These are phyloP conservation scores for Hexactinellida sp. DNA, from an alignment of 37 sponge, comb jelly and placozoan genomes.

Conservation along the genomic window DNA sequence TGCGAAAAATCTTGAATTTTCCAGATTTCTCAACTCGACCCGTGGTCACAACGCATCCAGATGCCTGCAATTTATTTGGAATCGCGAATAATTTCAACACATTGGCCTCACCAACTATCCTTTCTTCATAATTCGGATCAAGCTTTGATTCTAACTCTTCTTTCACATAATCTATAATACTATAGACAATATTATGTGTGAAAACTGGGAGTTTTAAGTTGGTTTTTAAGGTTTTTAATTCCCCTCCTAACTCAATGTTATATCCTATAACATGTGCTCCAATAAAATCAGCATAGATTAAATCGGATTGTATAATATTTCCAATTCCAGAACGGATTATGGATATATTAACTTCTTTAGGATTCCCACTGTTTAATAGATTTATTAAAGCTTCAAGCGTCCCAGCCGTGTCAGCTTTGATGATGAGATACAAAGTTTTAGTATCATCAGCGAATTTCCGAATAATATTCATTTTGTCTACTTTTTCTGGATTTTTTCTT, in stretches of 20 bases:
- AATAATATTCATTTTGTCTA: background rate
- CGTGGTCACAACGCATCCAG: background rate
- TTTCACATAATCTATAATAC: slow-evolving; percentile 23
- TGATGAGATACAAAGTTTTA: background rate
- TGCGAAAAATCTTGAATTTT: background rate
- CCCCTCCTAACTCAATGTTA: background rate
- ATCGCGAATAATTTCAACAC: slow-evolving; percentile 47
- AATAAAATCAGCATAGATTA: background rate
- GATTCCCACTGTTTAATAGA: background rate
- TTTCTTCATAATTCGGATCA: slow-evolving; percentile 34
- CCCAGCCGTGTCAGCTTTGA: background rate
- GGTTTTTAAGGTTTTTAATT: background rate
- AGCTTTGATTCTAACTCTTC: slow-evolving; percentile 30
- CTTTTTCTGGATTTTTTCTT: background rate
- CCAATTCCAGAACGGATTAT: background rate
- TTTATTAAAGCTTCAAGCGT: background rate
- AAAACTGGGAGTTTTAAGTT: slow-evolving; percentile 1
- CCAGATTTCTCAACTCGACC: background rate
- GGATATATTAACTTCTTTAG: background rate
- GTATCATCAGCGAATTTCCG: background rate
- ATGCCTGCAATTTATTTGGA: background rate
- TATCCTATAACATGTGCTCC: background rate
- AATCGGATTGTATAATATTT: background rate
- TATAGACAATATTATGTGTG: background rate
- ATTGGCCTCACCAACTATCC: slow-evolving; percentile 56